Evolutionary conservation across 2,113 vertebrate genomes (phyloP).

Genomic region (Nettapus auritus): DNA sequence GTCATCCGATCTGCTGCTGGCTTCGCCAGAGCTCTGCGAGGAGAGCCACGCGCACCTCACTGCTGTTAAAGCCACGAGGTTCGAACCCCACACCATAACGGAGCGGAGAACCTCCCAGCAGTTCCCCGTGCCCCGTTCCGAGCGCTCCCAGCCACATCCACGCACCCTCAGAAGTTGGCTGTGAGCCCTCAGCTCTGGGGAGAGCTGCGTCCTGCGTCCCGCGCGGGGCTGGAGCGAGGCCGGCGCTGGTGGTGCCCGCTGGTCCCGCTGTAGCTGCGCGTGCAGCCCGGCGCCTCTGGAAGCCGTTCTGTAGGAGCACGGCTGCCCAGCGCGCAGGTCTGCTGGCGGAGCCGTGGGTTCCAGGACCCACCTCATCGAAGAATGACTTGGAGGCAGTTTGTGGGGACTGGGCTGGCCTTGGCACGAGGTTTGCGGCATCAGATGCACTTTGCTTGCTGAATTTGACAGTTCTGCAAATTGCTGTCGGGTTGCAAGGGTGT

Average conservation of each 20-base stretch:
- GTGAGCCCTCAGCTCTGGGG: neutral
- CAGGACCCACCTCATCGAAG: neutral
- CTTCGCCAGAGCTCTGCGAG: neutral
- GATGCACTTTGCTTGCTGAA: conserved; percentile 24
- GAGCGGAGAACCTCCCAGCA: neutral
- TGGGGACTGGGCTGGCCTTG: neutral
- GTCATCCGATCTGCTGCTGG: neutral
- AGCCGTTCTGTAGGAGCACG: neutral
- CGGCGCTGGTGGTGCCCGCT: neutral
- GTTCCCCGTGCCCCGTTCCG: neutral
- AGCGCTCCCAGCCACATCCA: neutral
- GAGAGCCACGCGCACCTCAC: neutral
- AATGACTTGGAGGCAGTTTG: neutral
- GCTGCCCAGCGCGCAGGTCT: neutral
- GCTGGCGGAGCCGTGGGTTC: neutral
- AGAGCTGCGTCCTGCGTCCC: neutral
- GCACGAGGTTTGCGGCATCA: conserved; percentile 16
- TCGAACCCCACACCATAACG: neutral
- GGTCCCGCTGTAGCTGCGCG: neutral
- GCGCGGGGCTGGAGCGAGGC: neutral
- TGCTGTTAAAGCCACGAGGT: neutral
- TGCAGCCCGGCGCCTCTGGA: neutral
- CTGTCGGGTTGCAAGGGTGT: conserved; percentile 53
- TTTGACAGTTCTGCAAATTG: conserved; percentile 69
- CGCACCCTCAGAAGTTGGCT: neutral